Conservation (phyloP, 2,113 vertebrate species). For the Melanotaenia duboulayi region DNA sequence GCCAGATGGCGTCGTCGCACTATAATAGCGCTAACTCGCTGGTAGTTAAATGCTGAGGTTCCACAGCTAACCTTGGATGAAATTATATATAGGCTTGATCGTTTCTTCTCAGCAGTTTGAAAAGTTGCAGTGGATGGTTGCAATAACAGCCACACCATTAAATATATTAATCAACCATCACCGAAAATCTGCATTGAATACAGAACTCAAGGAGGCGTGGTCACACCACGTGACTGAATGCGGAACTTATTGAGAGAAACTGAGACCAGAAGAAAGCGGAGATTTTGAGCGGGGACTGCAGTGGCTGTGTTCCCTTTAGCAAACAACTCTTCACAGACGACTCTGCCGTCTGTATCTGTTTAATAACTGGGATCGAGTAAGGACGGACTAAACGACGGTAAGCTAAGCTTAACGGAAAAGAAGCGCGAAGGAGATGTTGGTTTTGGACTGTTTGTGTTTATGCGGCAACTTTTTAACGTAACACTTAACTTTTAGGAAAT, state of each 20-base stretch:
- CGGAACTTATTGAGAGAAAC: conserved; percentile 57
- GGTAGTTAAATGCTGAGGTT: too few species aligned
- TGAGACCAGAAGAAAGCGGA: conserved; percentile 18
- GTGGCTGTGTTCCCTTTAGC: background rate
- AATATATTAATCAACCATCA: too few species aligned
- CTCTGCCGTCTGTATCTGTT: background rate
- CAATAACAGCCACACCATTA: too few species aligned
- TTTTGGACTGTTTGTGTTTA: background rate
- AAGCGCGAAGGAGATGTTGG: background rate
- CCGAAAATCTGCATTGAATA: background rate
- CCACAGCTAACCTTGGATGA: too few species aligned
- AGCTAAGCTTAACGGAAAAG: conserved; percentile 28
- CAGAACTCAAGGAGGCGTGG: background rate
- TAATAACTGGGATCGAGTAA: too few species aligned
- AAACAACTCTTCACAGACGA: background rate
- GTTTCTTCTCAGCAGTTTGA: too few species aligned
- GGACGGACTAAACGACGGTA: conserved; percentile 53
- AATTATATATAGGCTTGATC: too few species aligned
- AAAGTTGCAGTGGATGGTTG: too few species aligned
- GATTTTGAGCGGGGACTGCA: conserved; percentile 26
- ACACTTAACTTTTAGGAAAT: background rate
- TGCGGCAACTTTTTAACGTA: conserved; percentile 32
- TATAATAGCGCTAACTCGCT: background rate
- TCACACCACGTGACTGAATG: conserved; percentile 62
- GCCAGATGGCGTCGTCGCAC: conserved; percentile 6